These are phyloP conservation scores for Daubentonia madagascariensis DNA, from an alignment of 2,113 vertebrate species.

Conservation along the genomic window DNA sequence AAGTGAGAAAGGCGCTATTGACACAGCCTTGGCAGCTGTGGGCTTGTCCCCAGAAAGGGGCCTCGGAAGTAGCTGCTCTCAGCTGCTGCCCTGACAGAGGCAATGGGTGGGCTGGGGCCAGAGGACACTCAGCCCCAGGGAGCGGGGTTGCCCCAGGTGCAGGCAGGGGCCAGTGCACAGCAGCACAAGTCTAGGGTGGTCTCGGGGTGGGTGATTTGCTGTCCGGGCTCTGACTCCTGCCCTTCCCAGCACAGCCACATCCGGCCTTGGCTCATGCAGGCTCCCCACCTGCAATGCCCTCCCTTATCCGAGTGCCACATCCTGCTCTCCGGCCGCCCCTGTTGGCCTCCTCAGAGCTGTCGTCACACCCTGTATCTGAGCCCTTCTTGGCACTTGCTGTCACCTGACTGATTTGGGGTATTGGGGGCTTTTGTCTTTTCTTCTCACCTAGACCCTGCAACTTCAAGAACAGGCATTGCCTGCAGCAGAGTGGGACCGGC, in stretches of 20 bases:
- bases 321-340: background rate
- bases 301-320: no score
- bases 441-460: background rate
- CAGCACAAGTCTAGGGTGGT: background rate
- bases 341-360: background rate
- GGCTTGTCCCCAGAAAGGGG: background rate
- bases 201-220: fast-evolving
- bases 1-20: background rate
- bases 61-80: background rate
- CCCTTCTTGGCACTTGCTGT: background rate
- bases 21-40: background rate
- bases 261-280: background rate
- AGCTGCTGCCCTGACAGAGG: background rate
- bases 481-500: background rate
- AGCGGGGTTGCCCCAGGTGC: background rate
- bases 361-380: background rate
- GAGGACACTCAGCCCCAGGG: background rate
- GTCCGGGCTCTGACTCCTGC: background rate
- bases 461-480: background rate
- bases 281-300: background rate
- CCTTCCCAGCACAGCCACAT: background rate
- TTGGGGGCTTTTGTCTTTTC: background rate
- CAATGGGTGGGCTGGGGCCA: fast-evolving
- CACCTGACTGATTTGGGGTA: background rate
- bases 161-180: background rate